Base-by-base conservation (phyloP, 2,113 vertebrate species). In the Megaceryle maxima region DNA sequence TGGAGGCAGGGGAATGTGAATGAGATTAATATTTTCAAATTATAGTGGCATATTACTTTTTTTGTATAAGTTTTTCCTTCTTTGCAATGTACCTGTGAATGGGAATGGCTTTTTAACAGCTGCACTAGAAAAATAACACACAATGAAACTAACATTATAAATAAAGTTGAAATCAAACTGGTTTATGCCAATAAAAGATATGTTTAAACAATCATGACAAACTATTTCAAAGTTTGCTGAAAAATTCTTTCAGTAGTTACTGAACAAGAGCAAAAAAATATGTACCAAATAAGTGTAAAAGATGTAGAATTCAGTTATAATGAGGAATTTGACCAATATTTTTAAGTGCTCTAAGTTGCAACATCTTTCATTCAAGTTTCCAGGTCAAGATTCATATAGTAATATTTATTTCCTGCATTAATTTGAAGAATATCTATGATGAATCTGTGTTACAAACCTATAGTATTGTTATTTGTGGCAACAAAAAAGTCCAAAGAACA, bases 21-120 rank as follows among this genome's bases (percentile, higher is more conserved):
- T 82, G 96, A 97, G 96, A 96, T 97, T 57, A 96, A 95, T 97
- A 95, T 97, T 98, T 97, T 96, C 87, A 97, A 97, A 97, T 98
- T 96, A 97, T 64, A 79, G 56, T 79, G 59, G 69, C 64, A 81
- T 67, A 84, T 96, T 96, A 83, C 92, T 93, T 95, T 91, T 96
- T 96, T 90, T 82, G 28, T 95, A 2, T 68, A 95, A 94, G 76
- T 50, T 95, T 86, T 96, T 95, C 92, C 73, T 86, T 94, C 76
- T 93, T 87, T 89, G 33, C 21, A 66, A 24, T 48, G 21, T 92
- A 69, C 69, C 66, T 94, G 24, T 75, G 77, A 90, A 78, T 82
- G 63, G 75, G 95, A 96, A 84, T 15, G 9, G 43, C 77, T 97
- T 94, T 96, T 96, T 79, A 88, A 95, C 92, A 86, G 83, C 77